Evolutionary conservation across 2,113 vertebrate species (phyloP).

Genomic region (Hypocryptadius cinnamomeus): DNA sequence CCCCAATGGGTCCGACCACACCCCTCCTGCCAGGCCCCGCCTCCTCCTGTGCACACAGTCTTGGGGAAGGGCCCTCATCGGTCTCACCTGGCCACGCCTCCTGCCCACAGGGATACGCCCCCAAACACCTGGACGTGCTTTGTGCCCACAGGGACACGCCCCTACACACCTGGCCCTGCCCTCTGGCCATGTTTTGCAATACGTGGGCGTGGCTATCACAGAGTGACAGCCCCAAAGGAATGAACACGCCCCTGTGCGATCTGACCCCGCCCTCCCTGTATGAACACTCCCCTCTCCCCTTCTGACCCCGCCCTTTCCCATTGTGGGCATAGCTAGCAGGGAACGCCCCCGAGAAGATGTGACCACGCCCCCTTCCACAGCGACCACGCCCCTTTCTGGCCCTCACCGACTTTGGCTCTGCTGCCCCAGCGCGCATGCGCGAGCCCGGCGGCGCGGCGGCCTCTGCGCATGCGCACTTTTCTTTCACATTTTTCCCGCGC

Average conservation of each 20-base stretch:
- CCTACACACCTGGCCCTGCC: too few species aligned
- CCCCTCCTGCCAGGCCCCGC: background rate
- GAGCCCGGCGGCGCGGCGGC: rapidly evolving
- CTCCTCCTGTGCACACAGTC: background rate
- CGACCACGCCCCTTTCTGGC: background rate
- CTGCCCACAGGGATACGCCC: too few species aligned
- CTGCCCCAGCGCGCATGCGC: background rate
- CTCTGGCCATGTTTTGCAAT: background rate
- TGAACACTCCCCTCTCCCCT: rapidly evolving
- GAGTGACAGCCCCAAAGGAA: too few species aligned
- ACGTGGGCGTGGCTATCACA: too few species aligned
- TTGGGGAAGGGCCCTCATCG: too few species aligned
- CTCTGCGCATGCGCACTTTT: background rate
- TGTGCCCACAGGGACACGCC: too few species aligned
- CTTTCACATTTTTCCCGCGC: background rate
- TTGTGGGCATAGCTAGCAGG: background rate
- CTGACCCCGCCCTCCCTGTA: too few species aligned
- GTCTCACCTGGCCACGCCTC: too few species aligned
- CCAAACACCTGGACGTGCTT: too few species aligned
- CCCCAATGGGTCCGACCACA: background rate
- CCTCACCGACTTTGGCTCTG: rapidly evolving
- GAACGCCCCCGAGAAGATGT: background rate
- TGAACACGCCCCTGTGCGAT: too few species aligned
- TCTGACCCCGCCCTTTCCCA: too few species aligned
- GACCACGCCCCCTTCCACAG: background rate